Percentiles rank a stretch among this genome's conserved stretches.
These are phyloP conservation scores for Astyanax mexicanus DNA, from an alignment of 2,797 vertebrate genomes.

Conservation along the genomic window DNA sequence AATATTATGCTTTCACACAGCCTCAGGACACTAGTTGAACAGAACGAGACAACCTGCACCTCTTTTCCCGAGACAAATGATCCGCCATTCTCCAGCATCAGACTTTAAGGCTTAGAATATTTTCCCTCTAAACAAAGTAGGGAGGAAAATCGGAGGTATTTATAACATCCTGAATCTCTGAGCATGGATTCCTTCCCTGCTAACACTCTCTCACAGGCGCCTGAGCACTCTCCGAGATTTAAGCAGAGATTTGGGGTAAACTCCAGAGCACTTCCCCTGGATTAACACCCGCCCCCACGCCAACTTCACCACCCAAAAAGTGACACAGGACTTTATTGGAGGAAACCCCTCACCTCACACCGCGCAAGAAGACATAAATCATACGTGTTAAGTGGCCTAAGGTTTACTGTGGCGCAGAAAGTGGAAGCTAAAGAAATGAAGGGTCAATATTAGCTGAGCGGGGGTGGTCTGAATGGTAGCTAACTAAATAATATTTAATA, in stretches of 20 bases:
- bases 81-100: slow-evolving; percentile 31
- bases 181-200: slow-evolving; percentile 49
- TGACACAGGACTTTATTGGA: slow-evolving; percentile 2
- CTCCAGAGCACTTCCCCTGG: slow-evolving; percentile 8
- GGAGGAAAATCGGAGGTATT: slow-evolving; percentile 71
- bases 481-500: no score
- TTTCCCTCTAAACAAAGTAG: not conserved
- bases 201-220: not conserved
- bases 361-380: slow-evolving; percentile 18
- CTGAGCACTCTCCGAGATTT: not conserved
- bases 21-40: not conserved
- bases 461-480: not conserved
- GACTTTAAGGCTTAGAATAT: slow-evolving; percentile 40
- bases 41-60: not conserved
- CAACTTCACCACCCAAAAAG: not conserved
- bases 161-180: slow-evolving; percentile 69
- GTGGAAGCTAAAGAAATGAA: not conserved
- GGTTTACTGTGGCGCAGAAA: slow-evolving; percentile 2
- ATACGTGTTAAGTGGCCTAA: slow-evolving; percentile 12
- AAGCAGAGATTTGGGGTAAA: not conserved
- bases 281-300: slow-evolving; percentile 4
- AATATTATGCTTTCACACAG: not conserved
- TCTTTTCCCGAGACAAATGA: slow-evolving; percentile 2
- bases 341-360: slow-evolving; percentile 23
- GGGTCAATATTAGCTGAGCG: not conserved